These are phyloP conservation scores for Trimorus sp. DNA, from an alignment of 2,888 invertebrate genomes.

Conservation along the genomic window DNA sequence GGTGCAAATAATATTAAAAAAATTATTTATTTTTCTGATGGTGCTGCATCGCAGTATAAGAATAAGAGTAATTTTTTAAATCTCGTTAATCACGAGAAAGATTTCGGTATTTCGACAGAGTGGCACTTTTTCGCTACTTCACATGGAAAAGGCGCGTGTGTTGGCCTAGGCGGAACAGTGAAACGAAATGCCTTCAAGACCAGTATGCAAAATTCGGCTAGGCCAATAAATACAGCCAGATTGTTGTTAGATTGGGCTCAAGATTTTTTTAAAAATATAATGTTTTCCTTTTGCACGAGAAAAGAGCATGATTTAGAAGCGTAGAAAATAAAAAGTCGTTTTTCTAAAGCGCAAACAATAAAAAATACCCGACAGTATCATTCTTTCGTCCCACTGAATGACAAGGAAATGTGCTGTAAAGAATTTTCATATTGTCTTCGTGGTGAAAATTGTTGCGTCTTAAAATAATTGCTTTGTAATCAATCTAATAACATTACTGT, in stretches of 20 bases:
- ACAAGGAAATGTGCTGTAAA: no score
- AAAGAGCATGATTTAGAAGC: neutral
- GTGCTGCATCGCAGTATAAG: conserved; percentile 24
- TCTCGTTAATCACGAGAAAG: neutral
- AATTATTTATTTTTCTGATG: conserved; percentile 38
- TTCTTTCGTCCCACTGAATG: no score
- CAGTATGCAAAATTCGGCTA: no score
- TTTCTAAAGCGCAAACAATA: neutral
- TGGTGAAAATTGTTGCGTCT: no score
- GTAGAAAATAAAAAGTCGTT: neutral
- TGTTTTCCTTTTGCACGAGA: neutral
- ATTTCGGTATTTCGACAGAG: conserved; percentile 1
- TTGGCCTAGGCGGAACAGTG: neutral
- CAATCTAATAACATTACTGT: no score
- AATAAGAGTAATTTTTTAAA: conserved; percentile 13
- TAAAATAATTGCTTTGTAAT: no score
- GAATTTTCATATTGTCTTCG: no score
- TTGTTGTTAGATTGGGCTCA: conserved; percentile 9
- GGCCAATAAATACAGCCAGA: no score
- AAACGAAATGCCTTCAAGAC: neutral
- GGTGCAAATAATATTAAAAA: conserved; percentile 8
- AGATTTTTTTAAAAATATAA: neutral
- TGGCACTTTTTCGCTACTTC: conserved; percentile 31
- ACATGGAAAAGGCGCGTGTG: conserved; percentile 14
- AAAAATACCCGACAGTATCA: conserved; percentile 12